Base-by-base conservation (phyloP, 2,888 invertebrate species). In the Eristalinus sepulchralis region DNA sequence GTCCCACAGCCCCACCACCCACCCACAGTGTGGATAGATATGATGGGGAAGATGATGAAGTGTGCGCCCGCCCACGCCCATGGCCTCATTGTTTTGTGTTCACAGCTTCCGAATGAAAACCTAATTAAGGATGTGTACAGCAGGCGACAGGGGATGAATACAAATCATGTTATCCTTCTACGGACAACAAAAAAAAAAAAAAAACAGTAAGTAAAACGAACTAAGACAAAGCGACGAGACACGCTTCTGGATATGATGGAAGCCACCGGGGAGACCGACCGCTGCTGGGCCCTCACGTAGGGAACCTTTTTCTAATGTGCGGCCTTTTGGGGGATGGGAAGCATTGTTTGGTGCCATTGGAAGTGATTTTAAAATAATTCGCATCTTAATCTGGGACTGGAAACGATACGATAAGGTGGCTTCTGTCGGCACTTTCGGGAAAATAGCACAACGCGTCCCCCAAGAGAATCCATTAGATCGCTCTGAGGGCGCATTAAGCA, bases 121-220 rank as follows among this genome's bases (percentile, higher is more conserved):
- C 77, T 85, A 85, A 85, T 85, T 78, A 85, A 78, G 85, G 72
- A 82, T 78, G 77, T 85, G 71, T 77, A 77, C 62, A 77, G 77
- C 73, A 82, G 68, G 63, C 64, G 64, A 82, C 85, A 64, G 68
- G 55, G 77, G 70, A 78, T 85, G 85, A 85, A 85, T 85, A 82
- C 68, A 82, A 85, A 85, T 85, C 55, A 72, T 77, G 76, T 60
- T 72, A 64, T 79, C 73, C 27, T 39, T 33, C 17, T 27, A 27
- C 27, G 27, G 27, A 27, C 2, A 27, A 27, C 2, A 27, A 5
- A 27, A 17, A 17, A 17, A 17, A 47, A 47, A 47, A 47, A 47
- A 8, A 39, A 39, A 5, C 2, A 11, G 53, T 24, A 22, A 24
- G 57, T 20, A 11, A 13, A 10, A 68, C 55, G 20, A 63, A 75